phyloP scores from a whole-genome alignment of 2,113 vertebrate species.

The Callopanchax toddi region DNA sequence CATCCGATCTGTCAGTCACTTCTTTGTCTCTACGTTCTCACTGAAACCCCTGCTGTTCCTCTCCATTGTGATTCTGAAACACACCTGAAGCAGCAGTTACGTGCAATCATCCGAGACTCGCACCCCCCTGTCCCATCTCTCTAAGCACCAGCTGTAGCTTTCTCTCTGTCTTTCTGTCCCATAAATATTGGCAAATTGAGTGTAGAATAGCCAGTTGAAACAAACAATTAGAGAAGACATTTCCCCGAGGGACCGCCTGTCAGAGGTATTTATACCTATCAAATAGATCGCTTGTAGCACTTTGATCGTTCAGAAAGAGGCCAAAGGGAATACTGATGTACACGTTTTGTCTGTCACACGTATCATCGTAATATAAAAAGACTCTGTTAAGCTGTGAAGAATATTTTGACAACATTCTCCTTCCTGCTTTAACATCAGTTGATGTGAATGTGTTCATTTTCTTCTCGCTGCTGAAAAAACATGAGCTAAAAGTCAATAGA shows the following conservation, averaged over 20 bases:
- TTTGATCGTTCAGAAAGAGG: constrained; percentile 13
- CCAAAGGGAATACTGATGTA: constrained; percentile 8
- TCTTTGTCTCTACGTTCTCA: constrained; percentile 18
- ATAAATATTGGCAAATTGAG: constrained; percentile 67
- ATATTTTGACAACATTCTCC: neutral
- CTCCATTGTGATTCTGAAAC: constrained; percentile 37
- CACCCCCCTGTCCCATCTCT: constrained; percentile 26
- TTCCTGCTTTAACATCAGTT: too few relatives aligned
- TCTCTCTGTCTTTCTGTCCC: constrained; percentile 25
- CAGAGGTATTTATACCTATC: constrained; percentile 49
- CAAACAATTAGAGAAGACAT: constrained; percentile 67
- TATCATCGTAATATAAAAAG: neutral
- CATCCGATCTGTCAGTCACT: constrained; percentile 13
- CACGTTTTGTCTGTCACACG: constrained; percentile 12
- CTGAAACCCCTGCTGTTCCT: constrained; percentile 37
- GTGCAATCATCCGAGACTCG: constrained; percentile 52
- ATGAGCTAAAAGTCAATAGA: too few relatives aligned
- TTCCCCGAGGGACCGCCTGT: constrained; percentile 45
- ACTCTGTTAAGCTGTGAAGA: constrained; percentile 2
- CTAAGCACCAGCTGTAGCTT: constrained; percentile 36
- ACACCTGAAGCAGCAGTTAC: constrained; percentile 54
- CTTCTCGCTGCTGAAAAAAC: neutral
- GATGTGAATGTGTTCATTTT: too few relatives aligned
- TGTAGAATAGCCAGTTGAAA: constrained; percentile 64
- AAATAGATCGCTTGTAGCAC: constrained; percentile 28